Evolutionary conservation across 1,140 invertebrate species (phyloP).

Genomic region (Sweltsa coloradensis): DNA sequence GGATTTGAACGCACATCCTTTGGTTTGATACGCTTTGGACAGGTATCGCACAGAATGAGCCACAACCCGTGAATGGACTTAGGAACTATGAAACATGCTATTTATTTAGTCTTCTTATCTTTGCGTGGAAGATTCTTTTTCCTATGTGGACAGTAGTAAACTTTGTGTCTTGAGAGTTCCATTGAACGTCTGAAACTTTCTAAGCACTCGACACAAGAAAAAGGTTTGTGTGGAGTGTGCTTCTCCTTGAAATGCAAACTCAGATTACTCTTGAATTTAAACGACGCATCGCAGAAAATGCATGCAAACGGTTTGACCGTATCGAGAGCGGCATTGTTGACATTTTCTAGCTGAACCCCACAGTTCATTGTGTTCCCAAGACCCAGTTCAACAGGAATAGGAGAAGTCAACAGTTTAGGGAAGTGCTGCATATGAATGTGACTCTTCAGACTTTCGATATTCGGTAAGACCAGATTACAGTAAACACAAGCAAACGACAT

Average conservation of each 20-base stretch:
- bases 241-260: constrained; percentile 11
- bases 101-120: no score
- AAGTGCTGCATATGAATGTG: constrained; percentile 5
- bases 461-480: background rate
- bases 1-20: no score
- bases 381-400: constrained; percentile 6
- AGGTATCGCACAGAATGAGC: no score
- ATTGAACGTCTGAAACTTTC: constrained; percentile 10
- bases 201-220: constrained; percentile 11
- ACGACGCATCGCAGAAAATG: constrained; percentile 8
- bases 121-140: no score
- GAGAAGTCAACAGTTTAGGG: constrained; percentile 3
- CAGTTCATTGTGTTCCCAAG: constrained; percentile 9
- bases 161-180: constrained; percentile 12
- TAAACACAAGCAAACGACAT: constrained; percentile 6
- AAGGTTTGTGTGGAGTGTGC: constrained; percentile 12
- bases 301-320: constrained; percentile 12
- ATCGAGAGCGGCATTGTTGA: background rate
- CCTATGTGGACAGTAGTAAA: constrained; percentile 13
- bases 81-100: no score
- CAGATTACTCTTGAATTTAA: constrained; percentile 13
- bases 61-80: no score
- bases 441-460: background rate
- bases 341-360: constrained; percentile 4
- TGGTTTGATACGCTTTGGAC: no score